These are phyloP conservation scores for Limnothrissa miodon DNA, from an alignment of 2,113 vertebrate species.

Conservation along the genomic window DNA sequence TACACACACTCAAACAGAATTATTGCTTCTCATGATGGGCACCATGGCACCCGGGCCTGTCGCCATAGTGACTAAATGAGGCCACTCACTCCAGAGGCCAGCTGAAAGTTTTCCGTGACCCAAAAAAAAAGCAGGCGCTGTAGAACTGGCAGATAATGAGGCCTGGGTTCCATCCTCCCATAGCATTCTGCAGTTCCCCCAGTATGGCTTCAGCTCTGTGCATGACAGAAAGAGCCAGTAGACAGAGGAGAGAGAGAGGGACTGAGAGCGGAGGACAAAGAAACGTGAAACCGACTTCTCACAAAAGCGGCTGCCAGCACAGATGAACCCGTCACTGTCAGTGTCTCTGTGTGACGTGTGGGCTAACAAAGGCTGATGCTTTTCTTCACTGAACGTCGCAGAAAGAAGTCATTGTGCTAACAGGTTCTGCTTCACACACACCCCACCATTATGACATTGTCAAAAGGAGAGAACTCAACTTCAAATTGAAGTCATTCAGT, in stretches of 20 bases:
- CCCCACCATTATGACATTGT: neutral
- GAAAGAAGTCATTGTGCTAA: neutral
- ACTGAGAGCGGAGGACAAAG: neutral
- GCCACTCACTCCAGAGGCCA: conserved; percentile 33
- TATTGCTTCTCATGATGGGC: neutral
- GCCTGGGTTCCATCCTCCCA: neutral
- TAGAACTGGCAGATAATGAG: conserved; percentile 8
- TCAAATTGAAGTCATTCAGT: too few species aligned
- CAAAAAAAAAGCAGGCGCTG: conserved; percentile 27
- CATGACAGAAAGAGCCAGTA: neutral
- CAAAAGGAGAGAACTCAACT: neutral
- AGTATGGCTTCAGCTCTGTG: conserved; percentile 5
- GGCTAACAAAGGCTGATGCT: neutral
- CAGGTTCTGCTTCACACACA: neutral
- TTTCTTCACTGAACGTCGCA: neutral
- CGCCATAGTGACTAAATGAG: conserved; percentile 36
- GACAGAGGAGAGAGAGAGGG: neutral
- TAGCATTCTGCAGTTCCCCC: neutral
- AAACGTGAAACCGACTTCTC: neutral
- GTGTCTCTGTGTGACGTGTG: neutral
- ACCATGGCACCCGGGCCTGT: neutral
- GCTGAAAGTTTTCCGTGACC: conserved; percentile 34
- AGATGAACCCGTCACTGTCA: neutral
- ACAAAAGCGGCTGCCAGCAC: neutral
- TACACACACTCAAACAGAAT: neutral